Evolutionary conservation across 2,113 vertebrate genomes (phyloP).

Genomic region (Setophaga kirtlandii): DNA sequence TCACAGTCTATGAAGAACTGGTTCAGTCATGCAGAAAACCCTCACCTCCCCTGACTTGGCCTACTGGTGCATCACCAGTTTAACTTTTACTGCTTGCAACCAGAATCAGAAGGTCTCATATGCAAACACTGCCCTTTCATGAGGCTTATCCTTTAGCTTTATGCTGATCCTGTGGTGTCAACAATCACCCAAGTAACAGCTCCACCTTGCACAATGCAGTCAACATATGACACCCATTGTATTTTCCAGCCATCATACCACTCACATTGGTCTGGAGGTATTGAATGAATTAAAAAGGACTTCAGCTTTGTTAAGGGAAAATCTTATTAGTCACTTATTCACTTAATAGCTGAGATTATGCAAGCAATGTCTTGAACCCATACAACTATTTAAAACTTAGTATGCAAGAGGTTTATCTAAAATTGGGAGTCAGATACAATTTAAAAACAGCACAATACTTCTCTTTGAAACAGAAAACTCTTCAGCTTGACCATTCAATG

Average conservation of each 20-base stretch:
- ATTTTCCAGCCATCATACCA: not conserved
- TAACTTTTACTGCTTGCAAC: not conserved
- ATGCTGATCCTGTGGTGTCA: accelerated
- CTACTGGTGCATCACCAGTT: not conserved
- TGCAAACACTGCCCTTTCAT: not conserved
- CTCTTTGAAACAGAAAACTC: not conserved
- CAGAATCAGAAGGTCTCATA: not conserved
- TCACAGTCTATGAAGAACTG: not conserved
- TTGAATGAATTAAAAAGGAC: not conserved
- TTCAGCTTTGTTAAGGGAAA: not conserved
- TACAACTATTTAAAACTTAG: not conserved
- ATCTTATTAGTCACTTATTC: not conserved
- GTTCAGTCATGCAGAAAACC: accelerated
- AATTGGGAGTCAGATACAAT: not conserved
- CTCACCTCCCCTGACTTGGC: not conserved
- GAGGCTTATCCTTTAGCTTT: not conserved
- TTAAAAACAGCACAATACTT: not conserved
- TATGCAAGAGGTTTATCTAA: not conserved
- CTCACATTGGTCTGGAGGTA: not conserved
- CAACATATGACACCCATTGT: not conserved
- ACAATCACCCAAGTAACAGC: no score
- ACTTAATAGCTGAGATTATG: not conserved
- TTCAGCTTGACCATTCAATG: not conserved
- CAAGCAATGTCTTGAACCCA: not conserved
- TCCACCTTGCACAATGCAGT: not conserved